These are phyloP conservation scores for Synanthedon formicaeformis DNA, from an alignment of 2,888 invertebrate genomes.

Conservation along the genomic window DNA sequence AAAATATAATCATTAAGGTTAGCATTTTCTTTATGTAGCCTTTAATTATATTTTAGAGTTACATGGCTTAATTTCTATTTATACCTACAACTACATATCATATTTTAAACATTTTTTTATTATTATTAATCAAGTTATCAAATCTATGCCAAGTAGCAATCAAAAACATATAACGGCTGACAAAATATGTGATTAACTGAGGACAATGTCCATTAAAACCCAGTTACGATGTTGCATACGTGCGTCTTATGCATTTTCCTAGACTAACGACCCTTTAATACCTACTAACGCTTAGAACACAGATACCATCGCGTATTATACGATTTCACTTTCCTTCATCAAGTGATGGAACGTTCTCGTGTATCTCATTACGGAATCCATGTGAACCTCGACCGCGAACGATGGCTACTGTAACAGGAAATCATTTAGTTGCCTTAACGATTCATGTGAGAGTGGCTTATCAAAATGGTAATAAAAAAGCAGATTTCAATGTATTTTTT, in stretches of 20 bases:
- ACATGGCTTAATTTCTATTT: no score
- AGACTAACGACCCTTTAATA: background rate
- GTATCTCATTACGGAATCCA: slow-evolving; percentile 23
- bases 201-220: no score
- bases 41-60: no score
- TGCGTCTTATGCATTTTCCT: background rate
- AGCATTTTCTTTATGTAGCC: no score
- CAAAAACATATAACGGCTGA: no score
- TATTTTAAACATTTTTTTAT: no score
- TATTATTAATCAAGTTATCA: no score
- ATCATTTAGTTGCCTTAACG: slow-evolving; percentile 11
- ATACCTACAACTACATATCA: no score
- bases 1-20: no score
- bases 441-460: slow-evolving; percentile 9
- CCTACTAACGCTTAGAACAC: background rate
- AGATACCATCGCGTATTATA: slow-evolving; percentile 13
- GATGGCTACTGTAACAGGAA: slow-evolving; percentile 13
- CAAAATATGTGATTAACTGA: no score
- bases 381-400: slow-evolving; percentile 10
- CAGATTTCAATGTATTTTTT: no score
- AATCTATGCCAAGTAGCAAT: no score
- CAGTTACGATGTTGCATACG: background rate
- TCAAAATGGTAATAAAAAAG: slow-evolving; percentile 2
- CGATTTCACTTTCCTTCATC: slow-evolving; percentile 31
- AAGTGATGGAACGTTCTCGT: slow-evolving; percentile 21